Conservation (phyloP, 1,140 invertebrate species). For the Calephelis virginiensis region DNA sequence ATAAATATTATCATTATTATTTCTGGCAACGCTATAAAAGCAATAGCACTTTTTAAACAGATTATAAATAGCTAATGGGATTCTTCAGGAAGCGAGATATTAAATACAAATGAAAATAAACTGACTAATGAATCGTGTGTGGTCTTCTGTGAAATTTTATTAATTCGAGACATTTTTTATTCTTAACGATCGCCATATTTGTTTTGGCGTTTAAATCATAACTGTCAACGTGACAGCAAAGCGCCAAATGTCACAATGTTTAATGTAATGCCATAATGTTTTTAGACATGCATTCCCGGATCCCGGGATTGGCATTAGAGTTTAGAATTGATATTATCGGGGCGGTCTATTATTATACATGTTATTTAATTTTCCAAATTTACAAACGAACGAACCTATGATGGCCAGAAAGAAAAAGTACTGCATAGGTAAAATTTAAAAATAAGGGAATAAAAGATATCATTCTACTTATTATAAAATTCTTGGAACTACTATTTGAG, state of each 20-base stretch:
- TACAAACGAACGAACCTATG: too few species aligned
- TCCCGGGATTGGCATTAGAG: neutral
- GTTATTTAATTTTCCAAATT: too few species aligned
- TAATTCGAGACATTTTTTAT: slow-evolving; percentile 54
- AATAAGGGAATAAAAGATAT: too few species aligned
- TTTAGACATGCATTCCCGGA: too few species aligned
- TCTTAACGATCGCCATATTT: slow-evolving; percentile 31
- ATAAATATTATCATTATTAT: slow-evolving; percentile 25
- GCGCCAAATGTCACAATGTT: slow-evolving; percentile 52
- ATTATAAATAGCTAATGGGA: slow-evolving; percentile 41
- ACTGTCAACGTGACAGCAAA: slow-evolving; percentile 53
- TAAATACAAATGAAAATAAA: slow-evolving; percentile 42
- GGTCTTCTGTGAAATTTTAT: slow-evolving; percentile 49
- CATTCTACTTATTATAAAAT: neutral
- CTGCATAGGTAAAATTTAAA: too few species aligned
- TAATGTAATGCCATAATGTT: neutral
- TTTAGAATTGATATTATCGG: neutral
- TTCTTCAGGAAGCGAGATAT: slow-evolving; percentile 34
- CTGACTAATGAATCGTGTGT: slow-evolving; percentile 45
- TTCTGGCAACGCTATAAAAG: slow-evolving; percentile 22
- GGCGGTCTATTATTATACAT: too few species aligned
- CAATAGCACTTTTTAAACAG: slow-evolving; percentile 29
- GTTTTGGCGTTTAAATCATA: slow-evolving; percentile 52
- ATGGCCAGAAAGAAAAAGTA: too few species aligned
- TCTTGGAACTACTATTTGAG: too few species aligned